Evolutionary conservation across 2,888 invertebrate genomes (phyloP), one percentile per base, ranked within the genome.

Genomic region (Andrena hattorfiana): DNA sequence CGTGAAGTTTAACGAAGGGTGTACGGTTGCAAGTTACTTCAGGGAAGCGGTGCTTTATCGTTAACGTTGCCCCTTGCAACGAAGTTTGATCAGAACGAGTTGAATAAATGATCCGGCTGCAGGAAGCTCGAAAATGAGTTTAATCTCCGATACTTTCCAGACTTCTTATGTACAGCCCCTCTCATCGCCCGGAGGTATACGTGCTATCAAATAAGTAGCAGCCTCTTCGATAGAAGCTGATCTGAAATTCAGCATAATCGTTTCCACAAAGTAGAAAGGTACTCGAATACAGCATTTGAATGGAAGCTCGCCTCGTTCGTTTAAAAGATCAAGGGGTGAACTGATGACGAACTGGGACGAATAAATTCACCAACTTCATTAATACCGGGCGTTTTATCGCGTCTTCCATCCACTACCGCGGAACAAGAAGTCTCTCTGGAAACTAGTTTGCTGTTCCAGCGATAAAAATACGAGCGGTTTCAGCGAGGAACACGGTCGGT

Each of bases 31-130:
- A 69, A 70, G 63, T 63, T 63, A 72, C 28, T 6, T n/a, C 51
- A 2, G 32, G 7, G 60, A 10, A 32, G 16, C 56, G 54, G 67
- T 49, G 67, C 20, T 70, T 70, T 51, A 62, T 80, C 66, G 81
- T 80, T 78, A 66, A 70, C 59, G 64, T 56, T 56, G 49, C 20
- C 10, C 32, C 26, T 35, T 30, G 20, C 23, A 60, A 48, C 72
- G 35, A 81, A 81, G 51, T 80, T 80, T 67, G 60, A 67, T 72
- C 81, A 30, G 20, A 48, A 32, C 16, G 66, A 66, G 66, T 54
- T 32, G 72, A 71, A 81, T 80, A 71, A 80, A 80, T 80, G 80
- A 80, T 23, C 60, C 30, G 26, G 10, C 35, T 20, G 6, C 54
- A 10, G 13, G 7, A 2, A 26, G n/a, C 30, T 7, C 23, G 7